Percentiles rank a stretch among this genome's conserved stretches.
Evolutionary conservation across 2,797 vertebrate genomes (phyloP).

Genomic region (Chlorospingus semifuscus): DNA sequence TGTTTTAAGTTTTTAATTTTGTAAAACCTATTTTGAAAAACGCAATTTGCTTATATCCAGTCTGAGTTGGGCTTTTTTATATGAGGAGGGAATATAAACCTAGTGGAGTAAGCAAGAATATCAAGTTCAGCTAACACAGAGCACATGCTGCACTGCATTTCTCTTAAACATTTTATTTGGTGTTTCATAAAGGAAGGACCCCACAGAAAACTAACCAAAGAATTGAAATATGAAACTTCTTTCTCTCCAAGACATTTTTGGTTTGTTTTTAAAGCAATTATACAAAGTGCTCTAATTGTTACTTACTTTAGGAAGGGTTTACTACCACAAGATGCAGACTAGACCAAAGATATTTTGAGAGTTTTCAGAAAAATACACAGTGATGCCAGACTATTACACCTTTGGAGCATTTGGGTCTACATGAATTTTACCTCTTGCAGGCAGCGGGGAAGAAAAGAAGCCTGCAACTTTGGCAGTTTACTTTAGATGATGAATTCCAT

Average conservation of each 20-base stretch:
- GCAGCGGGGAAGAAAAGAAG: neutral
- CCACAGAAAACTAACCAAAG: neutral
- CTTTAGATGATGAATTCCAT: slow-evolving; percentile 55
- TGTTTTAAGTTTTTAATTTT: neutral
- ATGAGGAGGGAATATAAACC: neutral
- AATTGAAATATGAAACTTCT: neutral
- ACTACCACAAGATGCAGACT: neutral
- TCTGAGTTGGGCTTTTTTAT: neutral
- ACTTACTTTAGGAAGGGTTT: slow-evolving; percentile 28
- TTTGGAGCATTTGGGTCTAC: neutral
- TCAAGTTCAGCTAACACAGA: neutral
- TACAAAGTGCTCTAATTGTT: slow-evolving; percentile 9
- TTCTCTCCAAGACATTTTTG: neutral
- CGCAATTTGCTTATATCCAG: neutral
- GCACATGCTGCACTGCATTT: neutral
- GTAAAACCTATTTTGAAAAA: neutral
- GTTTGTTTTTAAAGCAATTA: slow-evolving; percentile 65
- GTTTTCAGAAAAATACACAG: slow-evolving; percentile 3
- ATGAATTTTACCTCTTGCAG: slow-evolving; percentile 7
- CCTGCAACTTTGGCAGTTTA: slow-evolving; percentile 6
- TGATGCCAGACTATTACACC: neutral
- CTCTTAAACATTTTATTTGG: neutral
- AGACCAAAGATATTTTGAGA: slow-evolving; percentile 43
- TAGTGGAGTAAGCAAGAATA: neutral
- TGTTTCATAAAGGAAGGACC: neutral